Evolutionary conservation across 2,888 invertebrate genomes (phyloP).

Genomic region (Melitaea athalia): DNA sequence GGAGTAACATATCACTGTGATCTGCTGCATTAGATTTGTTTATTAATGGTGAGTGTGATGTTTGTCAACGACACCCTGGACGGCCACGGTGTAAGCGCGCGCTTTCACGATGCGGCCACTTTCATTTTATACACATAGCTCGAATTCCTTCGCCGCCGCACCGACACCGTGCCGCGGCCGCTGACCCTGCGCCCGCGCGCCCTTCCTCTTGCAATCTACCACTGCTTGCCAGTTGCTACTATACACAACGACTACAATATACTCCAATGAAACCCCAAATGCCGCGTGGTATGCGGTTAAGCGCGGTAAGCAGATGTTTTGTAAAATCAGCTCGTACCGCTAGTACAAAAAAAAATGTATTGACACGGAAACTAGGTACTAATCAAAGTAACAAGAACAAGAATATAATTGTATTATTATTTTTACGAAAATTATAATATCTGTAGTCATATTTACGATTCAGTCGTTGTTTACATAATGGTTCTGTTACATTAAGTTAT

Average conservation of each 20-base stretch:
- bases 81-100: slow-evolving; percentile 72
- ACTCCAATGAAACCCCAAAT: slow-evolving; percentile 15
- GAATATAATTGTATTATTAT: no score
- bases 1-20: slow-evolving; percentile 66
- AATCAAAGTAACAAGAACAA: no score
- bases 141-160: slow-evolving; percentile 78
- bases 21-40: slow-evolving; percentile 72
- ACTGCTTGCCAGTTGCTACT: slow-evolving; percentile 50
- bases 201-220: slow-evolving; percentile 61
- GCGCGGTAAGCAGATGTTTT: slow-evolving; percentile 14
- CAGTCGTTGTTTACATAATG: no score
- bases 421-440: no score
- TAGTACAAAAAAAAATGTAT: not conserved
- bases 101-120: slow-evolving; percentile 81
- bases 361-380: not conserved
- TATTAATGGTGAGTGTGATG: slow-evolving; percentile 76
- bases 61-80: slow-evolving; percentile 54
- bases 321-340: not conserved
- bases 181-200: slow-evolving; percentile 82
- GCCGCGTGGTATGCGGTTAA: slow-evolving; percentile 17
- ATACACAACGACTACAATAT: slow-evolving; percentile 24
- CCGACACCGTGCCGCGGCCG: slow-evolving; percentile 75
- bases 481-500: no score
- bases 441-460: no score
- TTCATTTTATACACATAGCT: slow-evolving; percentile 82